Conservation (phyloP, 2,888 invertebrate genomes). For the Melinopterus prodromus region DNA sequence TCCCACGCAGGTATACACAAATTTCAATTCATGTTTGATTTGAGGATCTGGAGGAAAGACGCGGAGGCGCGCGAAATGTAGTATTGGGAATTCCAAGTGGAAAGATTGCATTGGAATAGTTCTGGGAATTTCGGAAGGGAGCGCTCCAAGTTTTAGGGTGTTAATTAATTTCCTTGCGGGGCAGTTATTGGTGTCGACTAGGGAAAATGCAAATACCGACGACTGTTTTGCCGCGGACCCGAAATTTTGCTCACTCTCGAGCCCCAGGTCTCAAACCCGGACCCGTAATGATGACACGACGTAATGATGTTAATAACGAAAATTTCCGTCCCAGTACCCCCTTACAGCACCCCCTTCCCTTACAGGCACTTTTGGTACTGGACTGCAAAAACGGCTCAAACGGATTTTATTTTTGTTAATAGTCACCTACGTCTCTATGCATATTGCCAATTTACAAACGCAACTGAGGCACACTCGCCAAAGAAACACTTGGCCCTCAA, state of each 20-base stretch:
- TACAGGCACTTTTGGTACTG: no score
- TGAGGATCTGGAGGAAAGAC: background rate
- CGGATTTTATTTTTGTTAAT: background rate
- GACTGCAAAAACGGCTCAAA: no score
- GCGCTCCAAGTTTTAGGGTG: background rate
- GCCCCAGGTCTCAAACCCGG: background rate
- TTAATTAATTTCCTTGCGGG: slow-evolving; percentile 4
- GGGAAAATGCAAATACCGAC: slow-evolving; percentile 4
- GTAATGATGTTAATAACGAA: background rate
- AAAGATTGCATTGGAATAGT: background rate
- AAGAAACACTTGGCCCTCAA: background rate
- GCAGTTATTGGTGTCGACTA: background rate
- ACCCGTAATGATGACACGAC: background rate
- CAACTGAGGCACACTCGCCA: background rate
- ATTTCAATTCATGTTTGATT: background rate
- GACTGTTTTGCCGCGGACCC: background rate
- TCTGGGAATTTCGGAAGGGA: background rate
- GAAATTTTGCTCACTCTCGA: background rate
- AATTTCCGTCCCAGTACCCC: background rate
- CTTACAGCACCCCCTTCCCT: background rate
- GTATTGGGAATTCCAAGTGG: background rate
- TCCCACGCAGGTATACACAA: background rate
- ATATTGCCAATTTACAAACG: slow-evolving; percentile 7
- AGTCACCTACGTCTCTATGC: background rate
- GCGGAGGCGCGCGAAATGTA: background rate